These are phyloP conservation scores for Cheilosia scutellata DNA, from an alignment of 2,888 invertebrate genomes.

Conservation along the genomic window DNA sequence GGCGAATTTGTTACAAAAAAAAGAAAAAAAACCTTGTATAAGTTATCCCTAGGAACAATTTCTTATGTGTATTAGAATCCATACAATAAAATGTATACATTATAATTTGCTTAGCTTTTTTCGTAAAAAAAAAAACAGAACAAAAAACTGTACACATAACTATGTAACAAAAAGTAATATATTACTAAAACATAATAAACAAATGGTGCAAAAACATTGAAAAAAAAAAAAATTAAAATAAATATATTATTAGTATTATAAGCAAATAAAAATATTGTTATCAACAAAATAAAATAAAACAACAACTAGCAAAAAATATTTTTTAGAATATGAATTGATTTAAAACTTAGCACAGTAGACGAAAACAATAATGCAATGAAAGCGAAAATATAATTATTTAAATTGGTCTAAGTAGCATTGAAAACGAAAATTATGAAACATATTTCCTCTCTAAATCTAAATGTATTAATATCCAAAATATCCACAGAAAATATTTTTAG, in stretches of 20 bases:
- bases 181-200: slow-evolving; percentile 71
- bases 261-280: slow-evolving; percentile 66
- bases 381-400: slow-evolving; percentile 54
- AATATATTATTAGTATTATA: slow-evolving; percentile 58
- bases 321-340: slow-evolving; percentile 68
- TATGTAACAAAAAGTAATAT: slow-evolving; percentile 72
- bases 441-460: slow-evolving; percentile 75
- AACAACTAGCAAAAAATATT: slow-evolving; percentile 61
- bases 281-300: slow-evolving; percentile 41
- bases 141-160: slow-evolving; percentile 73
- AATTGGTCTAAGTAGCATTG: slow-evolving; percentile 68
- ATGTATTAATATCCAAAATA: slow-evolving; percentile 74
- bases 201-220: slow-evolving; percentile 71
- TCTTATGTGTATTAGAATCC: slow-evolving; percentile 33
- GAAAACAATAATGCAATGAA: slow-evolving; percentile 67
- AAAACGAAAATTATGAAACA: slow-evolving; percentile 26
- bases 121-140: slow-evolving; percentile 18
- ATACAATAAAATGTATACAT: slow-evolving; percentile 20
- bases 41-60: slow-evolving; percentile 44
- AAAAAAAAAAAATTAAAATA: slow-evolving; percentile 58
- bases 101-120: slow-evolving; percentile 73
- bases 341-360: slow-evolving; percentile 73
- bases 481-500: slow-evolving; percentile 73
- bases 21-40: slow-evolving; percentile 23
- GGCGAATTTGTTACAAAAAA: slow-evolving; percentile 53